Percentiles rank a stretch among this genome's conserved stretches.
Conservation (phyloP, 2,113 vertebrate genomes). For the western clawed frog (Xenopus tropicalis) region DNA sequence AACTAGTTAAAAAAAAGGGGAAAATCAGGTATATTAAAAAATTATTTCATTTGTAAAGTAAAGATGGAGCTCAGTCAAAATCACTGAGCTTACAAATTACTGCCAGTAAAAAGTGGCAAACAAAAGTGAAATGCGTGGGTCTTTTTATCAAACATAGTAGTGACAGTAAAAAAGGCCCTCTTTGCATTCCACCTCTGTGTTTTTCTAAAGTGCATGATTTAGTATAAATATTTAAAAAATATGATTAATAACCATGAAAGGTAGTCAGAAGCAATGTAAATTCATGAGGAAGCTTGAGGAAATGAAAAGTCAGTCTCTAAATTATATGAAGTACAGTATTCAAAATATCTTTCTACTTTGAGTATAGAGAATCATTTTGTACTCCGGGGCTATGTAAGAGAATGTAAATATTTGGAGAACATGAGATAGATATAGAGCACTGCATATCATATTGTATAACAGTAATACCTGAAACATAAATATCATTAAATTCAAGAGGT, state of each 20-base stretch:
- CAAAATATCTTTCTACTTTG: constrained; percentile 22
- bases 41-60: too few relatives aligned
- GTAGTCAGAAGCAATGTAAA: constrained; percentile 19
- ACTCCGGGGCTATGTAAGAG: constrained; percentile 17
- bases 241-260: constrained; percentile 24
- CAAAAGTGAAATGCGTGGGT: background rate
- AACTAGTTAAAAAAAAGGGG: too few relatives aligned
- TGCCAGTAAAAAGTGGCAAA: background rate
- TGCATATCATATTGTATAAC: constrained; percentile 34
- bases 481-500: constrained; percentile 39
- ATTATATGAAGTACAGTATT: constrained; percentile 20
- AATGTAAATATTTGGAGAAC: constrained; percentile 41
- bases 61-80: background rate
- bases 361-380: constrained; percentile 22
- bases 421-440: constrained; percentile 29
- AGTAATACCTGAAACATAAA: constrained; percentile 33
- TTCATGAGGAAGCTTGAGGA: constrained; percentile 2
- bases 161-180: background rate
- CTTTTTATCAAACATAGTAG: constrained; percentile 17
- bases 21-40: too few relatives aligned
- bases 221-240: constrained; percentile 37
- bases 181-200: constrained; percentile 9
- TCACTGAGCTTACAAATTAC: background rate
- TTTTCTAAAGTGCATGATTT: background rate
- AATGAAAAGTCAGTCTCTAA: constrained; percentile 13